Percentiles rank a stretch among this genome's conserved stretches.
These are phyloP conservation scores for Cheilosia vulpina DNA, from an alignment of 2,888 invertebrate species.

Conservation along the genomic window DNA sequence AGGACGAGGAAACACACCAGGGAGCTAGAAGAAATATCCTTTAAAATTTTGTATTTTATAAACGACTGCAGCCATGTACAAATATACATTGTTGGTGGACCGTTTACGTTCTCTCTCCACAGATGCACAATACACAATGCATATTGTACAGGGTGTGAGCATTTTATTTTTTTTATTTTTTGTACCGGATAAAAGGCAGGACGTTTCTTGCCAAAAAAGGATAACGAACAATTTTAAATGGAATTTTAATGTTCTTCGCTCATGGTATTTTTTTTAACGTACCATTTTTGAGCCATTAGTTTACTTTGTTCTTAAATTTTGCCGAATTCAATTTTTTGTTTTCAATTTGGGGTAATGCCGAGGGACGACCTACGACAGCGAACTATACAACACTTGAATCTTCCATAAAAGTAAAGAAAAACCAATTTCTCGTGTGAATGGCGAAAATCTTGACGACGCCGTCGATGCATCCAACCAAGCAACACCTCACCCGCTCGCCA, in stretches of 20 bases:
- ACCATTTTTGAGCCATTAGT: constrained; percentile 63
- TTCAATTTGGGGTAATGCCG: background rate
- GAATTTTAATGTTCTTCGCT: constrained; percentile 70
- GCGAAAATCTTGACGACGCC: constrained; percentile 42
- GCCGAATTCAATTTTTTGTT: constrained; percentile 11
- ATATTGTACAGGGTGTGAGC: constrained; percentile 22
- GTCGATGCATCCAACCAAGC: constrained; percentile 37
- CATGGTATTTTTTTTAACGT: constrained; percentile 41
- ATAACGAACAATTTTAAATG: constrained; percentile 70
- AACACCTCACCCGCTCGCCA: constrained; percentile 36
- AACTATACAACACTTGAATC: constrained; percentile 15
- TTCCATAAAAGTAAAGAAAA: background rate
- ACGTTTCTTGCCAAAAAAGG: constrained; percentile 35
- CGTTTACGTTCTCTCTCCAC: constrained; percentile 54
- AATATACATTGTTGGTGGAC: constrained; percentile 32
- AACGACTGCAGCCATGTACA: constrained; percentile 56
- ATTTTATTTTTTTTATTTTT: constrained; percentile 18
- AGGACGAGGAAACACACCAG: constrained; percentile 33
- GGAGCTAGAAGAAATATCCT: constrained; percentile 40
- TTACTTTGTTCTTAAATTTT: constrained; percentile 65
- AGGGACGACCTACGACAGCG: background rate
- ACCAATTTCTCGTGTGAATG: constrained; percentile 28
- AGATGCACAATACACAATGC: constrained; percentile 28
- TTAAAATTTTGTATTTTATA: constrained; percentile 49
- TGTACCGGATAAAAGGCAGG: background rate